These are phyloP conservation scores for Sandelia bainsii DNA, from an alignment of 2,797 vertebrate species.

Conservation along the genomic window DNA sequence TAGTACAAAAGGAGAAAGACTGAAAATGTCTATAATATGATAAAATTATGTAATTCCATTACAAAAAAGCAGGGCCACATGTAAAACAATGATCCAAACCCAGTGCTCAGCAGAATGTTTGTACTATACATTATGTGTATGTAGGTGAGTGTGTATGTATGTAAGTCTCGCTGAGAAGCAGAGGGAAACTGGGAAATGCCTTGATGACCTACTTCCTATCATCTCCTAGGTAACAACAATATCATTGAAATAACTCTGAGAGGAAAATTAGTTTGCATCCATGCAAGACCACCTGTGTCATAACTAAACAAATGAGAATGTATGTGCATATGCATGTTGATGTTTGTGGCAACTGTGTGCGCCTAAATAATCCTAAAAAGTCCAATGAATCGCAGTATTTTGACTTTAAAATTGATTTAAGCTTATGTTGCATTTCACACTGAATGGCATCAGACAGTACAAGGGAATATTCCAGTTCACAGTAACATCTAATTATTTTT, in stretches of 20 bases:
- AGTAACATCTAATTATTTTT: background rate
- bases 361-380: slow-evolving; percentile 4
- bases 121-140: slow-evolving; percentile 4
- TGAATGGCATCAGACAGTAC: background rate
- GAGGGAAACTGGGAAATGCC: slow-evolving; percentile 29
- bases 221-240: slow-evolving; percentile 75
- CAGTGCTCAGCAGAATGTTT: background rate
- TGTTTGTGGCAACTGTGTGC: background rate
- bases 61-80: slow-evolving; percentile 8
- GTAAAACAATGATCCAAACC: slow-evolving; percentile 4
- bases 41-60: background rate
- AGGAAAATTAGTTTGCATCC: slow-evolving; percentile 23
- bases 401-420: background rate
- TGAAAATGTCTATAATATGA: slow-evolving; percentile 10
- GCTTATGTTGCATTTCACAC: background rate
- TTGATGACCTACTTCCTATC: slow-evolving; percentile 68
- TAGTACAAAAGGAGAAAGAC: background rate
- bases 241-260: slow-evolving; percentile 52
- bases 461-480: slow-evolving; percentile 4
- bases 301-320: background rate
- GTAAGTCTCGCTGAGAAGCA: slow-evolving; percentile 47
- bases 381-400: slow-evolving; percentile 3
- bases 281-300: background rate
- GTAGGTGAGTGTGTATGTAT: slow-evolving; percentile 9
- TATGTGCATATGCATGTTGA: background rate